Percentiles rank a stretch among this genome's conserved stretches.
phyloP scores from a whole-genome alignment of 1,140 invertebrate species.

The Caenorhabditis inopinata region DNA sequence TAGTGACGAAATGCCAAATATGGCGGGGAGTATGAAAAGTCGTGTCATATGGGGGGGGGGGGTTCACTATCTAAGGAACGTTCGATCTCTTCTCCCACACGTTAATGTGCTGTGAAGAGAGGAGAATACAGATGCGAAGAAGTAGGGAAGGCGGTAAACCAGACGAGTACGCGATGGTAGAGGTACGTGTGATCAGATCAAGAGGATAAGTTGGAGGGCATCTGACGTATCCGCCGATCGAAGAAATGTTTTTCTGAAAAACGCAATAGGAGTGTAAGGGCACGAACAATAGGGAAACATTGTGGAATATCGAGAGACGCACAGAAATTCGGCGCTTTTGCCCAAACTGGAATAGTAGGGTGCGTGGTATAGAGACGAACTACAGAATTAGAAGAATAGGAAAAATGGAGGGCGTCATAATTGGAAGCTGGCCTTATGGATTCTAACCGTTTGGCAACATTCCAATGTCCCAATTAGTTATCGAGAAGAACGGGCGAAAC shows the following conservation, averaged over 20 bases:
- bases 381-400: conserved; percentile 9
- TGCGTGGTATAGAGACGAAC: conserved; percentile 18
- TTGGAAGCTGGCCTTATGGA: background rate
- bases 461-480: background rate
- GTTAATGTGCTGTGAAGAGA: conserved; percentile 17
- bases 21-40: conserved; percentile 62
- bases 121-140: conserved; percentile 25
- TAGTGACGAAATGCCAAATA: conserved; percentile 59
- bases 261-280: background rate
- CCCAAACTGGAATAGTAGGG: background rate
- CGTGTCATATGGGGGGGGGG: conserved; percentile 55
- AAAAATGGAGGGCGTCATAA: conserved; percentile 21
- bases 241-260: conserved; percentile 31
- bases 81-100: conserved; percentile 24
- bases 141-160: conserved; percentile 1
- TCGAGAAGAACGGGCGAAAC: background rate
- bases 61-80: background rate
- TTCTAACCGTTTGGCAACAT: conserved; percentile 25
- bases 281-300: background rate
- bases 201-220: conserved; percentile 25
- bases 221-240: conserved; percentile 18
- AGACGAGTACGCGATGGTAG: conserved; percentile 23
- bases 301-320: background rate
- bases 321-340: background rate
- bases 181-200: conserved; percentile 29